Percentiles rank a stretch among this genome's conserved stretches.
Conservation (phyloP, 2,797 vertebrate genomes). For the Hippopotamyrus pictus region DNA sequence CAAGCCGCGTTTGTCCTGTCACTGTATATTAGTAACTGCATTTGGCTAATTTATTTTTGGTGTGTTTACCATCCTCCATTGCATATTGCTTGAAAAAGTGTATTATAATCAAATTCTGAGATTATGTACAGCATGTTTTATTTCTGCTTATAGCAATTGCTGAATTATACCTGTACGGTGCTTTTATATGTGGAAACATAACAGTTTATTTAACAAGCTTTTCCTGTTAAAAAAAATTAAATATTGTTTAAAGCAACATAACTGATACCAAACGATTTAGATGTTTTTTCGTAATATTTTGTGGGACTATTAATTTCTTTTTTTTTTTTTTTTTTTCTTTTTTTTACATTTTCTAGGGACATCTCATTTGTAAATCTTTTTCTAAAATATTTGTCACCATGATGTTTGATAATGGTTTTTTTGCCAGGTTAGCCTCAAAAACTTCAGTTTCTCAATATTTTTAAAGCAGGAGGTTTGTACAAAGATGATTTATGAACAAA, state of each 20-base stretch:
- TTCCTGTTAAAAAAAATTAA: conserved; percentile 52
- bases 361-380: conserved; percentile 99
- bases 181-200: conserved; percentile 42
- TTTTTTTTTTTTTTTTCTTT: conserved; percentile 47
- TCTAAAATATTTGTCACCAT: conserved; percentile 83
- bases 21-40: conserved; percentile 44
- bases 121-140: conserved; percentile 71
- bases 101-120: conserved; percentile 60
- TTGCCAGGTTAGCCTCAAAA: conserved; percentile 93
- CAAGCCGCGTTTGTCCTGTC: conserved; percentile 9
- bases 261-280: conserved; percentile 65
- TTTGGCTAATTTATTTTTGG: conserved; percentile 69
- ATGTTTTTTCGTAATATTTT: conserved; percentile 69
- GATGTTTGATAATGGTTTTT: conserved; percentile 87
- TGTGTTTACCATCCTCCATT: conserved; percentile 64
- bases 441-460: conserved; percentile 93
- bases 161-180: conserved; percentile 56
- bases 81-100: conserved; percentile 41
- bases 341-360: conserved; percentile 89
- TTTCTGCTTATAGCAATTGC: conserved; percentile 57
- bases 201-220: conserved; percentile 51
- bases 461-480: conserved; percentile 97
- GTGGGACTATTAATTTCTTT: conserved; percentile 55
- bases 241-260: conserved; percentile 53
- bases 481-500: conserved; percentile 84